These are phyloP conservation scores for Mobula hypostoma DNA, from an alignment of 2,113 vertebrate species.

Conservation along the genomic window DNA sequence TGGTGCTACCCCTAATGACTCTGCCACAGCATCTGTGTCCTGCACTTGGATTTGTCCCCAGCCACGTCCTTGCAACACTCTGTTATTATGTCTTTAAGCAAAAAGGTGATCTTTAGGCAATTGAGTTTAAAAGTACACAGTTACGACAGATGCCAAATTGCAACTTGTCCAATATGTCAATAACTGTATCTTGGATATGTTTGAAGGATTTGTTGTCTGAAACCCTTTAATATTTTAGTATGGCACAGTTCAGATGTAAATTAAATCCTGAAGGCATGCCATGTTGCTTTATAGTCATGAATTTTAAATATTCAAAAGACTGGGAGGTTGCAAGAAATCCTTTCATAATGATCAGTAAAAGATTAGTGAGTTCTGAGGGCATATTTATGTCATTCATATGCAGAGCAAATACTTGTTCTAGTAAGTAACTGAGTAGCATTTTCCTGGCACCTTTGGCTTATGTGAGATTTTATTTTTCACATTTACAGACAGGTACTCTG, in stretches of 20 bases:
- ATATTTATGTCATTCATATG: background rate
- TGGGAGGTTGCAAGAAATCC: background rate
- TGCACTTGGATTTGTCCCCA: too few relatives aligned
- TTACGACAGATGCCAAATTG: background rate
- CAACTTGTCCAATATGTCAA: background rate
- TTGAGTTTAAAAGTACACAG: background rate
- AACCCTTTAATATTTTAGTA: constrained; percentile 11
- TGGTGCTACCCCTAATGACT: too few relatives aligned
- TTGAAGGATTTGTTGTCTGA: background rate
- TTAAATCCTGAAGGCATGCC: background rate
- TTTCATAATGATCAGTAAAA: background rate
- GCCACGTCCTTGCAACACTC: too few relatives aligned
- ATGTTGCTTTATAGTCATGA: background rate
- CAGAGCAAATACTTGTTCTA: background rate
- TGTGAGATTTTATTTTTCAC: background rate
- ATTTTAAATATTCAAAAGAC: constrained; percentile 18
- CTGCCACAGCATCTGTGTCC: too few relatives aligned
- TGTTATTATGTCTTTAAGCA: background rate
- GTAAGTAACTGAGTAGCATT: background rate
- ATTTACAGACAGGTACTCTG: background rate
- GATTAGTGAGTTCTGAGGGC: background rate
- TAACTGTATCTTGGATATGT: background rate
- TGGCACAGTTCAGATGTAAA: background rate
- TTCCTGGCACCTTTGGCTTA: background rate
- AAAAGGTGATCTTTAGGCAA: background rate